Evolutionary conservation across 2,888 invertebrate species (phyloP), one percentile per base, ranked within the genome.

Genomic region (Cryptocephalus primarius): DNA sequence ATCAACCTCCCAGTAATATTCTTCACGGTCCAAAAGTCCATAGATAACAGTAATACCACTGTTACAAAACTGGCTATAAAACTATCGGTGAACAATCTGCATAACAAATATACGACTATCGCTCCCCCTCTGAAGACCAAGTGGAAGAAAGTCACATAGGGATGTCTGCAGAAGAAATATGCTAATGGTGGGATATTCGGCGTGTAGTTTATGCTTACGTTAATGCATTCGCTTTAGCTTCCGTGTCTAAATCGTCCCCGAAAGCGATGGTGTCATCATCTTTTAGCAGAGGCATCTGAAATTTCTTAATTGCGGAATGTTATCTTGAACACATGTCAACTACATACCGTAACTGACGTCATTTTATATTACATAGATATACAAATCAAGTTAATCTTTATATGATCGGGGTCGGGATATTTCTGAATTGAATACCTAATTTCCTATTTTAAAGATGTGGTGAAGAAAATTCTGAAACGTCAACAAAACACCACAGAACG

Each of bases 21-120:
- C 74, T 99, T 99, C 1, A 97, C 96, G 10, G 93, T 93, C 99
- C 99, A 99, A 74, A 99, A 99, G 69, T 99, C 99, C 72, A 96
- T 87, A 0, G 96, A 96, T 8, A 99, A 75, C 45, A 99, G 76
- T 32, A 96, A 73, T 9, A 92, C 80, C 34, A 97, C 84, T 32
- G 85, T 76, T 40, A 99, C 90, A 72, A 99, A 99, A 72, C 87
- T 91, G n/a, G 90, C 85, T 52, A 99, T 94, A 70, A 96, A 99
- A 55, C 92, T 92, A 62, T 82, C 79, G 1, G 86, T 87, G 73
- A 96, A 91, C 80, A 82, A 83, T 8, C 87, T 85, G 62, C 95
- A 94, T 39, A 99, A 75, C 53, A 97, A 75, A 69, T 97, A 99
- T 12, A 87, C 81, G 32, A 91, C 70, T 14, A 99, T 75, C 0